Evolutionary conservation across 1,140 invertebrate genomes (phyloP).

Genomic region (Acromyrmex echinatior): DNA sequence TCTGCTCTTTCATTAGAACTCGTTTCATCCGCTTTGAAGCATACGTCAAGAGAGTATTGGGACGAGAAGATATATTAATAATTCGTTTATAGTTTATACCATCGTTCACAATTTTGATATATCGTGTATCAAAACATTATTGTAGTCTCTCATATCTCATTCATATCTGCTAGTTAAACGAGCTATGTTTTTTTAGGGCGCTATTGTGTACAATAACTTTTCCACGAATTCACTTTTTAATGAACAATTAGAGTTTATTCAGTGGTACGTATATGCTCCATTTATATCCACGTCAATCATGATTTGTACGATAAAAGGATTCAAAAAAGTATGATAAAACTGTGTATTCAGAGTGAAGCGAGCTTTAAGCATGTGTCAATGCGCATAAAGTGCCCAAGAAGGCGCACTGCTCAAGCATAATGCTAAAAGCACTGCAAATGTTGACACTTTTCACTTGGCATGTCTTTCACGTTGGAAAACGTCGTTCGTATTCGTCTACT

Average conservation of each 20-base stretch:
- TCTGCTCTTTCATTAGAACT: constrained; percentile 1
- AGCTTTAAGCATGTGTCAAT: constrained; percentile 53
- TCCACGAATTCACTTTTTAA: constrained; percentile 28
- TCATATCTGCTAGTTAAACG: constrained; percentile 8
- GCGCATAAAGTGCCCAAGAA: constrained; percentile 57
- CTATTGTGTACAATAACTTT: constrained; percentile 14
- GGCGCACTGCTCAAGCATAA: constrained; percentile 51
- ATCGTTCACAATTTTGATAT: constrained; percentile 18
- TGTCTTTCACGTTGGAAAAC: constrained; percentile 55
- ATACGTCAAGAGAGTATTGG: not conserved
- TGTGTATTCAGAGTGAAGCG: constrained; percentile 32
- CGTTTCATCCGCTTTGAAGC: constrained; percentile 19
- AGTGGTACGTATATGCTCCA: not conserved
- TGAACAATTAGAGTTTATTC: not conserved
- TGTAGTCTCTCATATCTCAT: constrained; percentile 25
- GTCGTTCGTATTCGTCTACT: constrained; percentile 35
- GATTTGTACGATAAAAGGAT: constrained; percentile 33
- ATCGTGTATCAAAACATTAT: not conserved
- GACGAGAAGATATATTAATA: constrained; percentile 2
- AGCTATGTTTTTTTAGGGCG: not conserved
- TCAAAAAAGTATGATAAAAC: constrained; percentile 41
- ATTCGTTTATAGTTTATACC: constrained; percentile 23
- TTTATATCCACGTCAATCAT: constrained; percentile 49
- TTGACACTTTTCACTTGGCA: constrained; percentile 64
- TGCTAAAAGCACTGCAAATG: constrained; percentile 66